Percentiles rank a stretch among this genome's conserved stretches.
phyloP scores from a whole-genome alignment of 2,113 vertebrate genomes.

The Psammodynastes pulverulentus region DNA sequence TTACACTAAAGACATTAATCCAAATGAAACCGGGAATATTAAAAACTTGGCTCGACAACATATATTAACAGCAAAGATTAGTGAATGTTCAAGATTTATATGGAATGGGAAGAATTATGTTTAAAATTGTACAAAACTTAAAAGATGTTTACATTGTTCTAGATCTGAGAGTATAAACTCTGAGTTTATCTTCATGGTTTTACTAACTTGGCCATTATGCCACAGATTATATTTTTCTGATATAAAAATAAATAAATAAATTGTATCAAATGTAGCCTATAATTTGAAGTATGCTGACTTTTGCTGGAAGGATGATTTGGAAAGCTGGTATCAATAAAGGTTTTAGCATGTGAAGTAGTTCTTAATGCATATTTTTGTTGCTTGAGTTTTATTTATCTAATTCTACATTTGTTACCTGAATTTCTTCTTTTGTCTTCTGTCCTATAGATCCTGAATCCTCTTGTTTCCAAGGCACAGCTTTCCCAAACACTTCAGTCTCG shows the following conservation, averaged over 20 bases:
- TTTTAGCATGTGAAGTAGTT: background rate
- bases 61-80: background rate
- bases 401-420: slow-evolving; percentile 11
- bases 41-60: background rate
- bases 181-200: background rate
- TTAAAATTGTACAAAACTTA: background rate
- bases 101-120: background rate
- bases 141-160: background rate
- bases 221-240: background rate
- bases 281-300: background rate
- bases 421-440: slow-evolving; percentile 29
- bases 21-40: background rate
- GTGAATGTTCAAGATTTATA: background rate
- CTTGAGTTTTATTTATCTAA: background rate
- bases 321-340: background rate
- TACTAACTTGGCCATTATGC: background rate
- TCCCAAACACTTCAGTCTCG: slow-evolving; percentile 88
- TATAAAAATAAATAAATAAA: background rate
- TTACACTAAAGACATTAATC: background rate
- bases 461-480: slow-evolving; percentile 87
- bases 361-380: background rate
- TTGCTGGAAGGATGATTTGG: background rate
- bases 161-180: background rate
- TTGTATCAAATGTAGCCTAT: background rate
- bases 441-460: slow-evolving; percentile 85